Conservation (phyloP, 1,140 invertebrate genomes). For the Mylabris phalerata region DNA sequence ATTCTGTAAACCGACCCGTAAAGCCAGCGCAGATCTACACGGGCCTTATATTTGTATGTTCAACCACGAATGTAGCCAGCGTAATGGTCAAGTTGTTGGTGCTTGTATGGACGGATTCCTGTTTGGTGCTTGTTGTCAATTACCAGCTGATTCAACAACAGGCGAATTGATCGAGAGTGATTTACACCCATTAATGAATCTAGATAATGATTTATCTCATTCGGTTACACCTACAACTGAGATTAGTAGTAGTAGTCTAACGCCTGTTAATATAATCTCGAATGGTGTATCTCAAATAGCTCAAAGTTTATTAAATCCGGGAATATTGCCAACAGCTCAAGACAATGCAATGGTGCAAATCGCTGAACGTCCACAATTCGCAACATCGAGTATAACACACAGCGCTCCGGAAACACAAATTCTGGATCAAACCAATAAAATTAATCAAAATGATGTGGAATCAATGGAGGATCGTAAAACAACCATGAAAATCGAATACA, state of each 20-base stretch:
- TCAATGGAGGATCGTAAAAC: constrained; percentile 31
- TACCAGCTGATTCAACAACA: constrained; percentile 46
- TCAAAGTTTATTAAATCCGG: constrained; percentile 43
- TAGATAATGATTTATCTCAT: constrained; percentile 20
- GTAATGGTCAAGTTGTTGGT: constrained; percentile 75
- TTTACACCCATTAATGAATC: constrained; percentile 31
- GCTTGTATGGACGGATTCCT: constrained; percentile 88
- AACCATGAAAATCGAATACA: constrained; percentile 27
- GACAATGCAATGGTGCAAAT: constrained; percentile 36
- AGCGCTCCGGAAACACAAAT: constrained; percentile 59
- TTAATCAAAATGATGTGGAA: constrained; percentile 49
- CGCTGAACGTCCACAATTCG: constrained; percentile 36
- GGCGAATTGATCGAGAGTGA: constrained; percentile 38
- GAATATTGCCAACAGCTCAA: constrained; percentile 32
- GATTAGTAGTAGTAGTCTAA: neutral
- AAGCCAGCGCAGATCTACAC: constrained; percentile 39
- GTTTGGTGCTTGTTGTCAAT: constrained; percentile 82
- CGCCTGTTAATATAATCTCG: constrained; percentile 33
- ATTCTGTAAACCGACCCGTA: constrained; percentile 56
- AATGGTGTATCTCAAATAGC: constrained; percentile 47
- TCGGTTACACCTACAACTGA: constrained; percentile 14
- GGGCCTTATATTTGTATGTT: constrained; percentile 89
- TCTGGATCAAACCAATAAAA: constrained; percentile 56
- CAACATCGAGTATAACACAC: constrained; percentile 48
- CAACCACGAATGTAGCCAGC: constrained; percentile 79